Evolutionary conservation across 2,113 vertebrate species (phyloP).

Genomic region (Carassius gibelio): DNA sequence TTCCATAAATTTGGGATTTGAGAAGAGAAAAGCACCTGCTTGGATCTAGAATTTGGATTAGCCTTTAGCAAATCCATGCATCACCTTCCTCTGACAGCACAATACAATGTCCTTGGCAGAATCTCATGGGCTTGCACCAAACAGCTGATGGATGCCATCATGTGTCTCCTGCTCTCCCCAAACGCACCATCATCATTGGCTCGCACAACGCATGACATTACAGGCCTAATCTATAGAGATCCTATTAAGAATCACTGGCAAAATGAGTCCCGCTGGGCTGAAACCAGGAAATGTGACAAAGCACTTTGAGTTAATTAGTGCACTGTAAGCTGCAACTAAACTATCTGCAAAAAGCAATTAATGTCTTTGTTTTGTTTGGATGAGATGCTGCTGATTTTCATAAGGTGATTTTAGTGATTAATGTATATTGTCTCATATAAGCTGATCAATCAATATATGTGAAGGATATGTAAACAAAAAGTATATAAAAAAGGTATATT

Average conservation of each 20-base stretch:
- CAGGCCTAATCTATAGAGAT: slow-evolving; percentile 67
- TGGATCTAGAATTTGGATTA: slow-evolving; percentile 65
- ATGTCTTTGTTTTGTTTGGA: background rate
- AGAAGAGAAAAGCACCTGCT: slow-evolving; percentile 31
- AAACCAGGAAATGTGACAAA: background rate
- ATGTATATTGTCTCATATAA: background rate
- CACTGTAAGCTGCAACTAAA: slow-evolving; percentile 6
- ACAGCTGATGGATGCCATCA: slow-evolving; percentile 72
- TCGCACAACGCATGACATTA: slow-evolving; percentile 68
- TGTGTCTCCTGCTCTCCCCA: slow-evolving; percentile 69
- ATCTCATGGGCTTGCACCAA: slow-evolving; percentile 55
- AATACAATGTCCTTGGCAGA: slow-evolving; percentile 81
- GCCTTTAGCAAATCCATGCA: slow-evolving; percentile 70
- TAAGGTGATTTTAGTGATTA: background rate
- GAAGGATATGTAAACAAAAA: too few relatives aligned
- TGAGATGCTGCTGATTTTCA: background rate
- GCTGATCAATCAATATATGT: background rate
- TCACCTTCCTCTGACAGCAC: slow-evolving; percentile 75
- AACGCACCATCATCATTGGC: slow-evolving; percentile 67
- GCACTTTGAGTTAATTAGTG: slow-evolving; percentile 15
- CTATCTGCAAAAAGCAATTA: background rate
- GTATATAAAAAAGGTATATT: too few relatives aligned
- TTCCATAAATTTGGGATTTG: background rate
- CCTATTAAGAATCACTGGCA: slow-evolving; percentile 70
- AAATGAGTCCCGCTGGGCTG: slow-evolving; percentile 64